Conservation (phyloP, 2,888 invertebrate genomes). For the Drosophila maculinotata region DNA sequence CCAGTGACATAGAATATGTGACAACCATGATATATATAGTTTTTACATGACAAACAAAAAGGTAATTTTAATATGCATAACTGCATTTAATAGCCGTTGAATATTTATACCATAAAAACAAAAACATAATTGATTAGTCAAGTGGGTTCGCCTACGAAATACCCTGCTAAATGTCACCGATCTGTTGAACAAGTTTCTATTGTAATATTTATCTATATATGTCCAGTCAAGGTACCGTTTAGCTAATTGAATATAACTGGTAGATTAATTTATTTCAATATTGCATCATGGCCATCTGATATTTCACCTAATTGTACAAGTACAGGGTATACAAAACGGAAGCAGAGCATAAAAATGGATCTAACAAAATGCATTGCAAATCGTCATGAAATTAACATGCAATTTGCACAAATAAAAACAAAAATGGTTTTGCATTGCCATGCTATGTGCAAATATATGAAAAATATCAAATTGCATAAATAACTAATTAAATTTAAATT, state of each 20-base stretch:
- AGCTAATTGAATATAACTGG: too few species aligned
- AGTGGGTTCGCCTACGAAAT: background rate
- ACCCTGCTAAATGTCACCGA: too few species aligned
- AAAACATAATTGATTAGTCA: background rate
- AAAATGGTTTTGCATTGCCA: conserved; percentile 21
- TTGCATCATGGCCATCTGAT: background rate
- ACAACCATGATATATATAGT: conserved; percentile 60
- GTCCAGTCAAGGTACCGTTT: too few species aligned
- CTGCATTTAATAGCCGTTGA: conserved; percentile 71
- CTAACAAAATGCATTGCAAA: conserved; percentile 60
- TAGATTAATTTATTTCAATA: too few species aligned
- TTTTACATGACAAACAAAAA: conserved; percentile 56
- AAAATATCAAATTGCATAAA: conserved; percentile 71
- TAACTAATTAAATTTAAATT: conserved; percentile 76
- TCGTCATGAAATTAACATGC: conserved; percentile 73
- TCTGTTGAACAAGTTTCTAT: too few species aligned
- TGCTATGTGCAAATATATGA: conserved; percentile 25
- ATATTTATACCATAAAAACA: conserved; percentile 56
- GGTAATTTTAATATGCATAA: conserved; percentile 71
- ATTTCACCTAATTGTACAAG: background rate
- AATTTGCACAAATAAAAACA: conserved; percentile 52
- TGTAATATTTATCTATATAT: background rate
- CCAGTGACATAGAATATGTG: conserved; percentile 34
- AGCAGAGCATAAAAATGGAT: conserved; percentile 17
- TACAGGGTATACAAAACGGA: conserved; percentile 19